Percentiles rank a stretch among this genome's conserved stretches.
Conservation (phyloP, 2,113 vertebrate species). For the Phalacrocorax pelagicus region DNA sequence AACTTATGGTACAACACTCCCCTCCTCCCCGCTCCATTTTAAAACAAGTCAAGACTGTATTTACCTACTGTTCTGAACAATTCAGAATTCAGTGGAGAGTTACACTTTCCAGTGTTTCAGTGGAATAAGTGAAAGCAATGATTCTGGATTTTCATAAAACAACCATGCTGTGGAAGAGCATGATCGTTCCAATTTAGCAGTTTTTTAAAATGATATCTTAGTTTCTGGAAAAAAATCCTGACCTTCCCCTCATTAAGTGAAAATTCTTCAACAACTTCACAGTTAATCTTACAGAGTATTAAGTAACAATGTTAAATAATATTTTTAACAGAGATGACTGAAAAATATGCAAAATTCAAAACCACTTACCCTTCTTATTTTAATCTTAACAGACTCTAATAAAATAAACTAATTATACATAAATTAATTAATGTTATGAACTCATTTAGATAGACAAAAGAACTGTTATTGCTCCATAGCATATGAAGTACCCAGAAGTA, state of each 20-base stretch:
- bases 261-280: neutral
- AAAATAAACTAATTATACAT: neutral
- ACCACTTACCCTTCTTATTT: neutral
- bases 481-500: neutral
- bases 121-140: neutral
- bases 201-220: neutral
- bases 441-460: neutral
- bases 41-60: neutral
- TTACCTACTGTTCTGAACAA: neutral
- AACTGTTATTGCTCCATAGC: neutral
- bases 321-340: neutral
- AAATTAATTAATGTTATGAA: neutral
- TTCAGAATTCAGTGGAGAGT: neutral
- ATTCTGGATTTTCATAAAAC: neutral
- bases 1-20: neutral
- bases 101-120: neutral
- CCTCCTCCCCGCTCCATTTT: neutral
- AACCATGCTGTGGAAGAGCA: neutral
- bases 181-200: neutral
- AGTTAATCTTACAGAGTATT: neutral
- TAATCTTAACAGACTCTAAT: neutral
- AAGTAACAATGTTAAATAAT: neutral
- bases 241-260: neutral
- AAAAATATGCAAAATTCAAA: neutral
- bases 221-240: neutral